Conservation (phyloP, 2,797 vertebrate genomes). For the Phylloscopus collybita region DNA sequence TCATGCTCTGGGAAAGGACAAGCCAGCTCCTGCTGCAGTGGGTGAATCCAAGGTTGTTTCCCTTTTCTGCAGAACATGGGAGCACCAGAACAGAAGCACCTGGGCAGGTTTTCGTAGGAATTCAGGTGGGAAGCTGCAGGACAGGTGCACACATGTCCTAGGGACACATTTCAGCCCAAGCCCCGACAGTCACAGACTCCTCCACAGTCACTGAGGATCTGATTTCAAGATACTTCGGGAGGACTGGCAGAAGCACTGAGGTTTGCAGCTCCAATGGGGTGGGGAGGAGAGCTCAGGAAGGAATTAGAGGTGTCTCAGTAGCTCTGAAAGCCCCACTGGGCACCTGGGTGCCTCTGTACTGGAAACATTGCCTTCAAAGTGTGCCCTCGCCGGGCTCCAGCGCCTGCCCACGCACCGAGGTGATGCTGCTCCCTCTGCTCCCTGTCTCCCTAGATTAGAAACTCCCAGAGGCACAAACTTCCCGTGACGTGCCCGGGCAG, state of each 20-base stretch:
- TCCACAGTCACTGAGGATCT: rapidly evolving
- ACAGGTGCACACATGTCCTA: not conserved
- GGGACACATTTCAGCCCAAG: not conserved
- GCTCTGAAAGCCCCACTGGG: not conserved
- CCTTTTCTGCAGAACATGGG: not conserved
- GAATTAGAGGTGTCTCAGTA: not conserved
- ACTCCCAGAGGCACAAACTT: not conserved
- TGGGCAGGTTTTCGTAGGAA: not conserved
- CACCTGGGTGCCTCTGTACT: not conserved
- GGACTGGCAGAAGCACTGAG: not conserved
- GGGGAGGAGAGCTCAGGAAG: not conserved
- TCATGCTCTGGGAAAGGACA: not conserved
- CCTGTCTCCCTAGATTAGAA: not conserved
- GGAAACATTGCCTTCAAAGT: not conserved
- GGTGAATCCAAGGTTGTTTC: not conserved
- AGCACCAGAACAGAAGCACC: not conserved
- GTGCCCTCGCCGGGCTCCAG: not conserved
- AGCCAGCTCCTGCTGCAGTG: not conserved
- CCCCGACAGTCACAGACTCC: not conserved
- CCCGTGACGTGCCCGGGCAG: not conserved
- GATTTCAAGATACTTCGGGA: not conserved
- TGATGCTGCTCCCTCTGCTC: not conserved
- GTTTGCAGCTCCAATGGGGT: not conserved
- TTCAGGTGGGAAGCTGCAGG: not conserved
- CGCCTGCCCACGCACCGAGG: not conserved